Conservation (phyloP, 2,888 invertebrate genomes). For the Andrena marginata region DNA sequence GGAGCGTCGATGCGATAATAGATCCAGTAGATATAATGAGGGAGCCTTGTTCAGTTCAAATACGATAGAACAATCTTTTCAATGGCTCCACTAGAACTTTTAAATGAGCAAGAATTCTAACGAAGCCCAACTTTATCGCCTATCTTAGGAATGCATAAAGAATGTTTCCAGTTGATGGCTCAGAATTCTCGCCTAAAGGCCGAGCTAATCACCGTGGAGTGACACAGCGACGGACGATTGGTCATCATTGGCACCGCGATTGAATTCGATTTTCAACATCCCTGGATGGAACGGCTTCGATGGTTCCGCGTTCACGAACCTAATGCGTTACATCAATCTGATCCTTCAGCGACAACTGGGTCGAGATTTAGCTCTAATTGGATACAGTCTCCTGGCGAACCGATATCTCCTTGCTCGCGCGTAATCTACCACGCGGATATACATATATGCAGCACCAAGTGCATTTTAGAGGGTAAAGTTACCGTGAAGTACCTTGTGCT, state of each 20-base stretch:
- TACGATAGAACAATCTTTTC: too few relatives aligned
- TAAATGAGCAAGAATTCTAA: too few relatives aligned
- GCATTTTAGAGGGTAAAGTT: not conserved
- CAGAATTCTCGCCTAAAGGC: not conserved
- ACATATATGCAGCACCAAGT: not conserved
- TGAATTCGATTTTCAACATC: not conserved
- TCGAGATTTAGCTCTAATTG: conserved; percentile 58
- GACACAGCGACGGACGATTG: conserved; percentile 13
- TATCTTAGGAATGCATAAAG: too few relatives aligned
- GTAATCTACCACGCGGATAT: conserved; percentile 15
- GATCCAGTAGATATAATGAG: not conserved
- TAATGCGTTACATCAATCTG: conserved; percentile 59
- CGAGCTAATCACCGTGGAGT: not conserved
- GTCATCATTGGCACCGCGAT: conserved; percentile 27
- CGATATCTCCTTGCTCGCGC: conserved; percentile 42
- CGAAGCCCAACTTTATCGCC: too few relatives aligned
- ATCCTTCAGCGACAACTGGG: conserved; percentile 54
- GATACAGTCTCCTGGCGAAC: conserved; percentile 47
- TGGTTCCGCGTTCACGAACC: conserved; percentile 17
- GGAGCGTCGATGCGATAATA: not conserved
- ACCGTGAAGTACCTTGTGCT: not conserved
- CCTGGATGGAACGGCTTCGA: conserved; percentile 29
- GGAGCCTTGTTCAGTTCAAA: too few relatives aligned
- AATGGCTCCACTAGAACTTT: too few relatives aligned
- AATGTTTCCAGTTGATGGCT: not conserved